Conservation (phyloP, 1,140 invertebrate genomes). For the Meteorus sp. region DNA sequence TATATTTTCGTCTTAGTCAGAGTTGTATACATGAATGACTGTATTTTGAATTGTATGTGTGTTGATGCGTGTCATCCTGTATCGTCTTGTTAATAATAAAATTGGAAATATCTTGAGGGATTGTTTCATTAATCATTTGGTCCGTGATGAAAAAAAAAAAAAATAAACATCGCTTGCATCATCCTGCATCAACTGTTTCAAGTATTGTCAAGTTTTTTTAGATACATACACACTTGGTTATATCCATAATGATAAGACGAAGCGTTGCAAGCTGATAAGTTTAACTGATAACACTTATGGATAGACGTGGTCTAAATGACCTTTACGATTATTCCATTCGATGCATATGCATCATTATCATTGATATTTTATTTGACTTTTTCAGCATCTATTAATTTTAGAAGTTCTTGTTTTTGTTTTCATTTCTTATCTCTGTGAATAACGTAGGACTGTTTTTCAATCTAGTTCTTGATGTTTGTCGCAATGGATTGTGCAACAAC, state of each 20-base stretch:
- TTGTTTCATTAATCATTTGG: background rate
- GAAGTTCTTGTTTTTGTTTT: no score
- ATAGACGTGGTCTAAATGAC: background rate
- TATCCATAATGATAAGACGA: conserved; percentile 12
- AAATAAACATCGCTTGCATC: no score
- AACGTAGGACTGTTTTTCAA: background rate
- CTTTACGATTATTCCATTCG: conserved; percentile 1
- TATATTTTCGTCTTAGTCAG: no score
- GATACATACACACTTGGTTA: background rate
- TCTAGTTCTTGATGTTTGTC: background rate
- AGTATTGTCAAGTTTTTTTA: no score
- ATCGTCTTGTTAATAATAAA: background rate
- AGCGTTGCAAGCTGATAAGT: conserved; percentile 18
- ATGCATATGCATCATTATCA: background rate
- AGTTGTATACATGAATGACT: no score
- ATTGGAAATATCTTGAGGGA: background rate
- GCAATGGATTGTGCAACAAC: background rate
- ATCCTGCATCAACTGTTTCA: no score
- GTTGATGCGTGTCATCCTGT: no score
- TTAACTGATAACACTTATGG: background rate
- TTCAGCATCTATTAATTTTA: no score
- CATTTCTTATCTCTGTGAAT: no score
- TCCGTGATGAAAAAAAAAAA: no score
- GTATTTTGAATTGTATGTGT: no score
- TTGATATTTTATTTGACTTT: background rate